Evolutionary conservation across 2,113 vertebrate genomes (phyloP).

Genomic region (Odontesthes bonariensis): DNA sequence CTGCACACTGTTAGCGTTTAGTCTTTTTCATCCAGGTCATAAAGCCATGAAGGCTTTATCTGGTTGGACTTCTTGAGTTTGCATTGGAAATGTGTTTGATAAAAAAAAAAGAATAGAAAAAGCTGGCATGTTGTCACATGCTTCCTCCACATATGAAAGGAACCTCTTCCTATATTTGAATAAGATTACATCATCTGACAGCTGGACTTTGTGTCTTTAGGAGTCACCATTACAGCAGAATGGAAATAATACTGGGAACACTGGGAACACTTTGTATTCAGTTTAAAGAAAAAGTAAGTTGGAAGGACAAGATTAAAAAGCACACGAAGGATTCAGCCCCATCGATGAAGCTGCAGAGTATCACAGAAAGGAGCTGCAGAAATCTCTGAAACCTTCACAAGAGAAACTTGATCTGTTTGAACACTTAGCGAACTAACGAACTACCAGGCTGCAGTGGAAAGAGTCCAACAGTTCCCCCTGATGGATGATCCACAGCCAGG

Average conservation of each 20-base stretch:
- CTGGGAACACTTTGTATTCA: neutral
- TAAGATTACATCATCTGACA: neutral
- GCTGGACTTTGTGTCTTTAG: neutral
- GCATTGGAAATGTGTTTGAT: neutral
- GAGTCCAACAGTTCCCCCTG: neutral
- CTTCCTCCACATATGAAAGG: too few species aligned
- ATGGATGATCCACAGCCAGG: neutral
- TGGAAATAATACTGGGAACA: too few species aligned
- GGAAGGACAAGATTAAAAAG: neutral
- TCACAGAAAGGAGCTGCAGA: constrained; percentile 1
- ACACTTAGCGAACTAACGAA: neutral
- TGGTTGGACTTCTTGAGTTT: neutral
- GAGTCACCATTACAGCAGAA: neutral
- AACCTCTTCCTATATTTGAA: neutral
- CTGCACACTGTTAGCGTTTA: too few species aligned
- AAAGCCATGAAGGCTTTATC: neutral
- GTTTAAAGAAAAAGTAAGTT: neutral
- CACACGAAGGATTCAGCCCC: constrained; percentile 6
- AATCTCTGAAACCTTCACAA: neutral
- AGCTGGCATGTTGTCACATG: too few species aligned
- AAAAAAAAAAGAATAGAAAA: too few species aligned
- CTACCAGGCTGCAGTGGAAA: neutral
- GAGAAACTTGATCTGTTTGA: constrained; percentile 1
- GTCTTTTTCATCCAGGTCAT: neutral
- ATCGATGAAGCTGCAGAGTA: constrained; percentile 17